Percentiles rank a stretch among this genome's conserved stretches.
Conservation (phyloP, 2,888 invertebrate species). For the Eupithecia abbreviata region DNA sequence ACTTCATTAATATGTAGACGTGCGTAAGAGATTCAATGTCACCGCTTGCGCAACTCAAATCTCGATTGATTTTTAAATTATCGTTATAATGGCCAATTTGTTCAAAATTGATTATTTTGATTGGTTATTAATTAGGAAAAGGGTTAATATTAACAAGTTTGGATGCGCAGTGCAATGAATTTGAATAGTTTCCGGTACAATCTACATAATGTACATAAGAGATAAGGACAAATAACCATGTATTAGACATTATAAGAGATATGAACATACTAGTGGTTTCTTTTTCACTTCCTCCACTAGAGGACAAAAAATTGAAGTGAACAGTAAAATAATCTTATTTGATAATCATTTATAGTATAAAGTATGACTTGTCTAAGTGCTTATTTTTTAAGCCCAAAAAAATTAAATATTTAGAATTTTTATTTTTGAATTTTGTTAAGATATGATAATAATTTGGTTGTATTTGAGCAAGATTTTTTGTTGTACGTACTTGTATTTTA, state of each 20-base stretch:
- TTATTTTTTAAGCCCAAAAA: too few species aligned
- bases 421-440: too few species aligned
- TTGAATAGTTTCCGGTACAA: background rate
- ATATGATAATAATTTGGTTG: background rate
- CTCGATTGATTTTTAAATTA: slow-evolving; percentile 34
- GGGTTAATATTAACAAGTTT: slow-evolving; percentile 1
- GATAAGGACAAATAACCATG: too few species aligned
- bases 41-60: slow-evolving; percentile 34
- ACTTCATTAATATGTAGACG: slow-evolving; percentile 38
- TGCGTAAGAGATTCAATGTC: slow-evolving; percentile 32
- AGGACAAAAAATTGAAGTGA: too few species aligned
- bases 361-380: too few species aligned
- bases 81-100: slow-evolving; percentile 28
- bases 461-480: background rate
- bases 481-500: background rate
- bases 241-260: too few species aligned
- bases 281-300: too few species aligned
- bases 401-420: too few species aligned
- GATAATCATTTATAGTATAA: too few species aligned
- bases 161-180: background rate
- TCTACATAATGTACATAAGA: background rate
- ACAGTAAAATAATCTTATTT: too few species aligned
- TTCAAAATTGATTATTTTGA: slow-evolving; percentile 22
- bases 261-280: too few species aligned
- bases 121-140: slow-evolving; percentile 15